phyloP scores from a whole-genome alignment of 2,113 vertebrate species.

The Chlamydotis undulata region DNA sequence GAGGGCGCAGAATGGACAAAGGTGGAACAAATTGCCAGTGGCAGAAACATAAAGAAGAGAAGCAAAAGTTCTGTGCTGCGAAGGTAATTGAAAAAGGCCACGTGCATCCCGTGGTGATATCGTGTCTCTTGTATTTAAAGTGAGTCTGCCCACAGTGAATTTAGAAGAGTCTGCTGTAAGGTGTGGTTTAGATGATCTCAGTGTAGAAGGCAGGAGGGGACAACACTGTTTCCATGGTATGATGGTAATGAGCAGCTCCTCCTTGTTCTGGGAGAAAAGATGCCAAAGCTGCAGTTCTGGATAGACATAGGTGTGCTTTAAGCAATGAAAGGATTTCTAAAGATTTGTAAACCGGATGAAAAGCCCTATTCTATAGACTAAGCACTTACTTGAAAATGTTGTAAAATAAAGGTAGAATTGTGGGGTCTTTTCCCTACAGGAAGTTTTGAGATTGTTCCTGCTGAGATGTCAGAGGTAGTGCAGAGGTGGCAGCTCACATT shows the following conservation, averaged over 20 bases:
- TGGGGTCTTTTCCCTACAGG: background rate
- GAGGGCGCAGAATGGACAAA: background rate
- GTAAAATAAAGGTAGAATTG: no score
- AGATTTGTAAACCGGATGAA: background rate
- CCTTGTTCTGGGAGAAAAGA: background rate
- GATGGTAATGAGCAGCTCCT: background rate
- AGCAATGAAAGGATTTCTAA: background rate
- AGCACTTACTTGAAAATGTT: background rate
- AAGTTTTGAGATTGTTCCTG: background rate
- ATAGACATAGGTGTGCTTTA: background rate
- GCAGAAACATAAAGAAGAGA: constrained; percentile 31
- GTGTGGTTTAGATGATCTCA: background rate
- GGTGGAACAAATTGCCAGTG: constrained; percentile 51
- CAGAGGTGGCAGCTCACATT: background rate
- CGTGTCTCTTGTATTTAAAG: background rate
- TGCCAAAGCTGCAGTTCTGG: background rate
- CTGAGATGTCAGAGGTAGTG: background rate
- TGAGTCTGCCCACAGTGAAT: background rate
- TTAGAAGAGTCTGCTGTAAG: background rate
- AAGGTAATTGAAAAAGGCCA: background rate
- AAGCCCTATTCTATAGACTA: background rate
- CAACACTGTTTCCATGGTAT: background rate
- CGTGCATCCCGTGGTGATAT: background rate
- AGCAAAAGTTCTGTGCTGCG: constrained; percentile 4
- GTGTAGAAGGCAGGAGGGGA: background rate